phyloP scores from a whole-genome alignment of 2,888 invertebrate genomes.

The Lasioglossum villosulum region DNA sequence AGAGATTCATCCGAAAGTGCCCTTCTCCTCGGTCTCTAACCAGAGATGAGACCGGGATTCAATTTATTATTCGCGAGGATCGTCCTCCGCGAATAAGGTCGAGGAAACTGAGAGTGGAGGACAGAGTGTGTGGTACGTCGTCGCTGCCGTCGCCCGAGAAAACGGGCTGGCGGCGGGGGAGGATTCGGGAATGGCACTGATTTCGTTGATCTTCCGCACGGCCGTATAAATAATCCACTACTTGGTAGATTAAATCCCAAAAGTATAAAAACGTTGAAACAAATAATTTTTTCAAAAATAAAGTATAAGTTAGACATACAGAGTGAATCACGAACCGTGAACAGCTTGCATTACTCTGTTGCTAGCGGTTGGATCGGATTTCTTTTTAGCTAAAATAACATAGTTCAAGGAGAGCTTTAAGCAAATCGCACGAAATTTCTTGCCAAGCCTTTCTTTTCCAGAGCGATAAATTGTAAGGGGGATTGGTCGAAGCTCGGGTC shows the following conservation, averaged over 20 bases:
- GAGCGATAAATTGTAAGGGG: not conserved
- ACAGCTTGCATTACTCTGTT: no score
- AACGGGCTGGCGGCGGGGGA: not conserved
- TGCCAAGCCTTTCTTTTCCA: no score
- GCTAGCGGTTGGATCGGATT: no score
- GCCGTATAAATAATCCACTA: not conserved
- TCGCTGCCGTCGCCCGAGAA: not conserved
- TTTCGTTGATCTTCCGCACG: not conserved
- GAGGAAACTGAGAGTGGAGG: constrained; percentile 56
- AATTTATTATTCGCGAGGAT: constrained; percentile 66
- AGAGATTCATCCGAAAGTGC: constrained; percentile 60
- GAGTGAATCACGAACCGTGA: no score
- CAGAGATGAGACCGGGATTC: constrained; percentile 64
- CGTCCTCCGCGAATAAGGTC: constrained; percentile 55
- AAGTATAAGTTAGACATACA: no score
- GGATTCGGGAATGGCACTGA: constrained; percentile 6
- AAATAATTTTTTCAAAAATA: not conserved
- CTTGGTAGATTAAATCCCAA: not conserved
- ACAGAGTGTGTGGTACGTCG: constrained; percentile 25
- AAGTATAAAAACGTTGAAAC: not conserved
- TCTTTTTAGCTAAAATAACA: no score
- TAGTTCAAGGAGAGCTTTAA: no score
- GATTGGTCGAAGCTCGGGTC: not conserved
- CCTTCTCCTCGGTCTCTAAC: constrained; percentile 48
- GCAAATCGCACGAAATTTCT: no score